These are phyloP conservation scores for Ondatra zibethicus DNA, from an alignment of 2,113 vertebrate species.

Conservation along the genomic window DNA sequence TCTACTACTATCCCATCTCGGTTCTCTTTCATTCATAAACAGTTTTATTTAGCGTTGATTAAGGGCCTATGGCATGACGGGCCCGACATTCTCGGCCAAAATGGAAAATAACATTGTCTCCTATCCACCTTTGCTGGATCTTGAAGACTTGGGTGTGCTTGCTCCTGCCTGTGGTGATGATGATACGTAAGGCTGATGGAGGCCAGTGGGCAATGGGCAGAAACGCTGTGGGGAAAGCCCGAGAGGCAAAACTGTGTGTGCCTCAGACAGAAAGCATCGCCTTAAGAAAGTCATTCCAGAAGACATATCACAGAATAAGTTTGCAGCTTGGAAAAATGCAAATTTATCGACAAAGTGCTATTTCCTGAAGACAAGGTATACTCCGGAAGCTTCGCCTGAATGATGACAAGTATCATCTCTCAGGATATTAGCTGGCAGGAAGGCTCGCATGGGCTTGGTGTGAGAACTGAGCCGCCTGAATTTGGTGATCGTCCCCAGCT, in stretches of 20 bases:
- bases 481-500: background rate
- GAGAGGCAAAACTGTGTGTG: background rate
- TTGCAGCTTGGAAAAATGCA: conserved; percentile 48
- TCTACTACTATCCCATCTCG: too few species aligned
- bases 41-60: accelerated
- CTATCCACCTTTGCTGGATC: background rate
- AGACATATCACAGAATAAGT: conserved; percentile 66
- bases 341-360: conserved; percentile 63
- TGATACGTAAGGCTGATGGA: accelerated
- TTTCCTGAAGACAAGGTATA: conserved; percentile 61
- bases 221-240: background rate
- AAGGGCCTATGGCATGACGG: accelerated
- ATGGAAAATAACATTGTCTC: background rate
- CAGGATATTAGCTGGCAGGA: background rate
- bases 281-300: conserved; percentile 46
- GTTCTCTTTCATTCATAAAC: background rate
- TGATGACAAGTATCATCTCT: conserved; percentile 18
- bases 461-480: background rate
- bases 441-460: background rate
- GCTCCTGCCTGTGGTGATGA: background rate
- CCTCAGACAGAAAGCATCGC: conserved; percentile 49
- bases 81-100: background rate
- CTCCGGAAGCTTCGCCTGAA: conserved; percentile 4
- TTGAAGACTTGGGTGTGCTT: accelerated
- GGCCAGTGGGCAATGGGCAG: background rate